Percentiles rank a stretch among this genome's conserved stretches.
These are phyloP conservation scores for Epinephelus fuscoguttatus DNA, from an alignment of 2,113 vertebrate genomes.

Conservation along the genomic window DNA sequence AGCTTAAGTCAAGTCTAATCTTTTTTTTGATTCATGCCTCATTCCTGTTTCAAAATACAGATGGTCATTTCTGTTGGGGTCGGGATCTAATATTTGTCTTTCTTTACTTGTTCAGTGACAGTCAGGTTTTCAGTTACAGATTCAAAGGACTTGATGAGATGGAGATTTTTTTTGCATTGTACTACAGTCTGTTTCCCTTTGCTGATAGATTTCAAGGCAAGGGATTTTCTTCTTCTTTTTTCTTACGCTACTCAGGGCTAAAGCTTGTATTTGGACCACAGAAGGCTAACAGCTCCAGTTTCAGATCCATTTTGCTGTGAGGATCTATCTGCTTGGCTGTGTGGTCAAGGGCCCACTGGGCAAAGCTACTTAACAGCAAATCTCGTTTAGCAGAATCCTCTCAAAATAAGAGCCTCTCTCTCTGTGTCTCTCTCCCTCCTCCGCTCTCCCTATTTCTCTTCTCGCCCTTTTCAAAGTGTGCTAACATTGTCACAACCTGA, in stretches of 20 bases:
- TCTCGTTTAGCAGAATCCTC: constrained; percentile 81
- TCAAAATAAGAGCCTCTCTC: constrained; percentile 73
- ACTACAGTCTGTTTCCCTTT: neutral
- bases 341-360: constrained; percentile 64
- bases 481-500: constrained; percentile 59
- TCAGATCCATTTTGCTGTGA: constrained; percentile 55
- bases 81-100: neutral
- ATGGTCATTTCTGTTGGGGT: neutral
- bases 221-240: constrained; percentile 41
- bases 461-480: constrained; percentile 33
- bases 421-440: neutral
- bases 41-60: neutral
- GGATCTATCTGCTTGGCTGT: constrained; percentile 57
- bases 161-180: neutral
- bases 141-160: neutral
- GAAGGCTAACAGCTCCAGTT: constrained; percentile 48
- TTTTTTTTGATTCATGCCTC: neutral
- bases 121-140: neutral
- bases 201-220: constrained; percentile 27
- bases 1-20: neutral
- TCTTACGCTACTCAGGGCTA: constrained; percentile 11
- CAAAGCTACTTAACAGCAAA: constrained; percentile 82
- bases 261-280: constrained; percentile 44
- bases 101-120: neutral
- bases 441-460: neutral